These are phyloP conservation scores for Psittacula cyanocephala DNA, from an alignment of 2,113 vertebrate species.

Conservation along the genomic window DNA sequence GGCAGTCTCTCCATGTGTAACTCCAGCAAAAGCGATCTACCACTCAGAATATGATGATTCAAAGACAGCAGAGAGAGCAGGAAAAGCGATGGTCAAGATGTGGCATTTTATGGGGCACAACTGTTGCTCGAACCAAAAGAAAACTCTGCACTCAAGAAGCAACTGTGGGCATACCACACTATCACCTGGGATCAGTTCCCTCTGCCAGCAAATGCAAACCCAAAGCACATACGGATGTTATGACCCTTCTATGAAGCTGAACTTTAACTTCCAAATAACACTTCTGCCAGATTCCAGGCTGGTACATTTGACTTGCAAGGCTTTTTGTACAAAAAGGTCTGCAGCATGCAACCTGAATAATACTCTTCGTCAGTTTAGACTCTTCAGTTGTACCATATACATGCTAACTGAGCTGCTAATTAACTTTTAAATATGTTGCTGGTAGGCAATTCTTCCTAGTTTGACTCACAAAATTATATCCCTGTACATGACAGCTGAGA, in stretches of 20 bases:
- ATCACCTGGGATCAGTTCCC: not conserved
- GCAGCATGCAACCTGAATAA: not conserved
- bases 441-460: not conserved
- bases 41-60: not conserved
- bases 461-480: not conserved
- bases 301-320: not conserved
- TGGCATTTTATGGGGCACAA: not conserved
- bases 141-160: not conserved
- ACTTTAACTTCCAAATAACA: not conserved
- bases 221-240: not conserved
- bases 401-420: not conserved
- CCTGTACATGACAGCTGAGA: not conserved
- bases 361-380: not conserved
- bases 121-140: not conserved
- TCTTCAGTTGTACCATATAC: not conserved
- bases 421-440: not conserved
- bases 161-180: not conserved
- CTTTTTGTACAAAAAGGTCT: not conserved
- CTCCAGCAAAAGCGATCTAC: not conserved
- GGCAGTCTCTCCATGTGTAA: not conserved
- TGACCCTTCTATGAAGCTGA: not conserved
- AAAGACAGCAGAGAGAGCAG: not conserved
- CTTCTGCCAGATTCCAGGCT: not conserved
- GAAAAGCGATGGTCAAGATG: not conserved
- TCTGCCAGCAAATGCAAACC: not conserved